These are phyloP conservation scores for Coelinius sp. DNA, from an alignment of 2,888 invertebrate genomes.

Conservation along the genomic window DNA sequence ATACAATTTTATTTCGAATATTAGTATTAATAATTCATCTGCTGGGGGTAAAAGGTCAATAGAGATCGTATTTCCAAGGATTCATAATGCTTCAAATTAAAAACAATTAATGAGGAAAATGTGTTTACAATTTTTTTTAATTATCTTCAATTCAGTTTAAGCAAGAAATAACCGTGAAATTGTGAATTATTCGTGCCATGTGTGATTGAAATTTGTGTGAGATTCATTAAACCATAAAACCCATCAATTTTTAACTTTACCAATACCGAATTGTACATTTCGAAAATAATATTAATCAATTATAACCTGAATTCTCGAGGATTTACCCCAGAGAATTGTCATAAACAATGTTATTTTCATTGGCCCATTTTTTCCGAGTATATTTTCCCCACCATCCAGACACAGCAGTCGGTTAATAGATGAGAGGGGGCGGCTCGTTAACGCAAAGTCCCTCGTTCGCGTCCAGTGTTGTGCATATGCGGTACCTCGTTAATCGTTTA, in stretches of 20 bases:
- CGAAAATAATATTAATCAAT: too few species aligned
- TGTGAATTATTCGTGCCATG: too few species aligned
- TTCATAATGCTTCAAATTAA: too few species aligned
- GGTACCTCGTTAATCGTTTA: constrained; percentile 48
- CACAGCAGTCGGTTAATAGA: constrained; percentile 22
- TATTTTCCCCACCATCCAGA: constrained; percentile 12
- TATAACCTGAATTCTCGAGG: not conserved
- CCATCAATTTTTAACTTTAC: not conserved
- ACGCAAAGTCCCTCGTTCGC: constrained; percentile 48
- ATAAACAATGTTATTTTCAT: constrained; percentile 2
- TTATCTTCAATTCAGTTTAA: too few species aligned
- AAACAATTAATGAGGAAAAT: too few species aligned
- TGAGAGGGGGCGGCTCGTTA: constrained; percentile 39
- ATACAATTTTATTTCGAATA: too few species aligned
- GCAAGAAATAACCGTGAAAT: too few species aligned
- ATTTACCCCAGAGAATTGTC: too few species aligned
- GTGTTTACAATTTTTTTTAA: too few species aligned
- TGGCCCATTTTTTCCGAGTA: constrained; percentile 14
- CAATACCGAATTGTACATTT: not conserved
- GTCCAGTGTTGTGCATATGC: constrained; percentile 36
- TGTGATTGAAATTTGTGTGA: not conserved
- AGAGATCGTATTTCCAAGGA: too few species aligned
- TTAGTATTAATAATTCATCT: too few species aligned
- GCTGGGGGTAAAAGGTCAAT: too few species aligned
- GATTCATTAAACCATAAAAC: not conserved